Evolutionary conservation across 2,888 invertebrate species (phyloP).

Genomic region (Lymantria monacha): DNA sequence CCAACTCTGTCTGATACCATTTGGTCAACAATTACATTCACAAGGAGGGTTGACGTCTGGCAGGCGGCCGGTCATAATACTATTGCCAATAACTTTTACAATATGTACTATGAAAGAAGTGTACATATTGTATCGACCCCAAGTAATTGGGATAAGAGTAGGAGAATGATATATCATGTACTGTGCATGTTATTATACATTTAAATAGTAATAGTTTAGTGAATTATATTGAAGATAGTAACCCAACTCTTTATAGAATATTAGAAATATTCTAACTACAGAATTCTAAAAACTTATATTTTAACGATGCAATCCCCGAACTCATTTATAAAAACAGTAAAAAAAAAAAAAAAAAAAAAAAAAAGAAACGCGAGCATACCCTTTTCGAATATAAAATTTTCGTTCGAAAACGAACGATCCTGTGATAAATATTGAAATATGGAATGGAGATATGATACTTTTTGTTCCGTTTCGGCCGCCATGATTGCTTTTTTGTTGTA

Average conservation of each 20-base stretch:
- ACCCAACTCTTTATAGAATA: neutral
- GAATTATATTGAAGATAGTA: too few species aligned
- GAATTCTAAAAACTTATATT: constrained; percentile 63
- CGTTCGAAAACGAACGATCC: constrained; percentile 77
- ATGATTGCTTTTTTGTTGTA: constrained; percentile 24
- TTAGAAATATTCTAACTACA: constrained; percentile 8
- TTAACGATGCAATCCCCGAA: constrained; percentile 47
- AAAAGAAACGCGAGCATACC: constrained; percentile 45
- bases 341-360: constrained; percentile 39
- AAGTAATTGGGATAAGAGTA: too few species aligned
- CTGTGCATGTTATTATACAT: too few species aligned
- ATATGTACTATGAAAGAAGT: too few species aligned
- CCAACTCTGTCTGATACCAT: too few species aligned
- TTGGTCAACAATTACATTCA: too few species aligned
- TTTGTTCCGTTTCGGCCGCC: constrained; percentile 47
- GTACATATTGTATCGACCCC: too few species aligned
- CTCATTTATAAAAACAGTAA: constrained; percentile 69
- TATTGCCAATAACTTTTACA: too few species aligned
- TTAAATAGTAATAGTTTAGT: too few species aligned
- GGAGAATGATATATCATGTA: too few species aligned
- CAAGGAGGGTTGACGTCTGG: too few species aligned
- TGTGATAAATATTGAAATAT: constrained; percentile 81
- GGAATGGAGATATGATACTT: constrained; percentile 71
- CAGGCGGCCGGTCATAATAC: too few species aligned
- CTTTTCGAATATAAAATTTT: constrained; percentile 59